Percentiles rank a stretch among this genome's conserved stretches.
phyloP scores from a whole-genome alignment of 2,888 invertebrate genomes.

The Tryphoninae sp. region DNA sequence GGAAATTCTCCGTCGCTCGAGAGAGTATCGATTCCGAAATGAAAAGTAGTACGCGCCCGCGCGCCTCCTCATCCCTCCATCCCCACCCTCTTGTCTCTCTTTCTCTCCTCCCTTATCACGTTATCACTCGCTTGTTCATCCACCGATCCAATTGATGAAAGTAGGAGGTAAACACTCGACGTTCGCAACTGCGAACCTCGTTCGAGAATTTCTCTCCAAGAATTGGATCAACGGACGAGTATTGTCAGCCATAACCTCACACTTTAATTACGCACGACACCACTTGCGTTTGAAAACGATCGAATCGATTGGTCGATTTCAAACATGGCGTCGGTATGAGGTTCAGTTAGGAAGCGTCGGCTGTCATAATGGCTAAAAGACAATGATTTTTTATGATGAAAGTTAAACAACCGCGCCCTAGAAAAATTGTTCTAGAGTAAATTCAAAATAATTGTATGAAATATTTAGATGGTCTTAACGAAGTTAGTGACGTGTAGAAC shows the following conservation, averaged over 20 bases:
- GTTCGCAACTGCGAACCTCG: constrained; percentile 27
- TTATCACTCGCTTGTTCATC: constrained; percentile 13
- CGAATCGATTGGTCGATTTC: no score
- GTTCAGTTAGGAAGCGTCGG: no score
- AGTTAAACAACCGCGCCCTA: no score
- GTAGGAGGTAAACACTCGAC: constrained; percentile 55
- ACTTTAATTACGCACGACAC: constrained; percentile 2
- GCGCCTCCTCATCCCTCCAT: constrained; percentile 20
- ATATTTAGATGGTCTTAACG: background rate
- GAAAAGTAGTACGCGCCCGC: constrained; percentile 61
- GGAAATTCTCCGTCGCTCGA: constrained; percentile 3
- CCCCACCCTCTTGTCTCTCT: constrained; percentile 3
- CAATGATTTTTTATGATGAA: no score
- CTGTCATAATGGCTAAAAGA: no score
- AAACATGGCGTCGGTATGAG: no score
- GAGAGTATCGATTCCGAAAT: constrained; percentile 57
- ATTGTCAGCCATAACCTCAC: background rate
- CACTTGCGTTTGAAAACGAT: constrained; percentile 3
- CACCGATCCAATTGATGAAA: constrained; percentile 47
- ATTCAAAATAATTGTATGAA: background rate
- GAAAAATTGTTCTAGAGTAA: no score
- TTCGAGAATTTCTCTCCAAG: constrained; percentile 24
- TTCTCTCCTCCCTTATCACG: constrained; percentile 4
- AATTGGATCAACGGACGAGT: constrained; percentile 21
- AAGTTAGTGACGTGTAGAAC: constrained; percentile 18